A percentile compares a stretch with the other conserved stretches of the same genome.
Evolutionary conservation across 2,888 invertebrate species (phyloP).

Genomic region (Polymixis flavicincta): DNA sequence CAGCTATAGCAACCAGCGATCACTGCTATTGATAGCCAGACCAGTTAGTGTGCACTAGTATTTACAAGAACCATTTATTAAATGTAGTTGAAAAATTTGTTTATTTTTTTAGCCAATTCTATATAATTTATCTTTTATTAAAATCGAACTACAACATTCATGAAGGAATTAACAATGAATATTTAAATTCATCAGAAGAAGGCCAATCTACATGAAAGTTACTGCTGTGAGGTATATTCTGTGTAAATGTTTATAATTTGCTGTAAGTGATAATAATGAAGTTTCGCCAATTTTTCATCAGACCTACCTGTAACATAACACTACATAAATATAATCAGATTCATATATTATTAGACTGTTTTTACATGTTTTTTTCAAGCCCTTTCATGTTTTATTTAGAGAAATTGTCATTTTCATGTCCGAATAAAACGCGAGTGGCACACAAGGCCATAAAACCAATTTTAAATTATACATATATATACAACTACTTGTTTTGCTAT

Average conservation of each 20-base stretch:
- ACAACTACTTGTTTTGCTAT: slow-evolving; percentile 4
- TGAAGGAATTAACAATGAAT: not conserved
- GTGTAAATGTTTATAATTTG: slow-evolving; percentile 25
- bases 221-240: slow-evolving; percentile 28
- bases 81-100: not conserved
- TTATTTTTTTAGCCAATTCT: not conserved
- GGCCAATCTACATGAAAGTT: slow-evolving; percentile 15
- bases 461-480: not conserved
- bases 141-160: not conserved
- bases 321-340: slow-evolving; percentile 42
- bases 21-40: not conserved
- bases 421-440: not conserved
- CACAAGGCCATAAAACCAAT: slow-evolving; percentile 7
- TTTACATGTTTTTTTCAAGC: slow-evolving; percentile 5
- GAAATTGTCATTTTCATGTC: not conserved
- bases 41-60: not conserved
- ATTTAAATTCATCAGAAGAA: slow-evolving; percentile 14
- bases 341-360: slow-evolving; percentile 42
- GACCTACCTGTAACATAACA: slow-evolving; percentile 53
- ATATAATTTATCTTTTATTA: not conserved
- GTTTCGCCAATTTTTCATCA: slow-evolving; percentile 35
- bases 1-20: not conserved
- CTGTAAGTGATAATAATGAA: slow-evolving; percentile 19
- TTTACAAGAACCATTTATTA: not conserved
- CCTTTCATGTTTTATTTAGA: not conserved